These are phyloP conservation scores for Drosophila niveifrons DNA, from an alignment of 2,888 invertebrate genomes.

Conservation along the genomic window DNA sequence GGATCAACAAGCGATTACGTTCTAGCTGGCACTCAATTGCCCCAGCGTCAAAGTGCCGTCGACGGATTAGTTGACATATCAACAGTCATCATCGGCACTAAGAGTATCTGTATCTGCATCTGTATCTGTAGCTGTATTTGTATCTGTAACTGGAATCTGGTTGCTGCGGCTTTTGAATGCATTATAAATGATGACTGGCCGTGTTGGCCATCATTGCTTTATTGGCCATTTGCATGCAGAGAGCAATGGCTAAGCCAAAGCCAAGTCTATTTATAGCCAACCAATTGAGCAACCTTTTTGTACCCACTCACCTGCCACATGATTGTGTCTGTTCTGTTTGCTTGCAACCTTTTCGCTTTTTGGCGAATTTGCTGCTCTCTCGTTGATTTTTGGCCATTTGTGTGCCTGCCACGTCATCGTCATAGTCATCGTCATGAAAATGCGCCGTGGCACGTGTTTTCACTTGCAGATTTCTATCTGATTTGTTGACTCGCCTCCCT, in stretches of 20 bases:
- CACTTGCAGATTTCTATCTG: slow-evolving; percentile 57
- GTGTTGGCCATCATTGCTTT: slow-evolving; percentile 33
- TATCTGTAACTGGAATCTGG: slow-evolving; percentile 10
- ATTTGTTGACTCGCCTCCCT: slow-evolving; percentile 40
- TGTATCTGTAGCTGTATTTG: slow-evolving; percentile 20
- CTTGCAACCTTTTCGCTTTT: slow-evolving; percentile 21
- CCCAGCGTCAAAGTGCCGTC: slow-evolving; percentile 49
- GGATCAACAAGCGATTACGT: slow-evolving; percentile 81
- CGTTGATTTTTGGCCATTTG: slow-evolving; percentile 51
- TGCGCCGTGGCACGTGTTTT: slow-evolving; percentile 40
- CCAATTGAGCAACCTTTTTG: slow-evolving; percentile 20
- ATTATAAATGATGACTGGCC: slow-evolving; percentile 64
- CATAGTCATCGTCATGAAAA: slow-evolving; percentile 10
- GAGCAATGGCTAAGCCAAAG: slow-evolving; percentile 19
- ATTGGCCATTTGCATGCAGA: slow-evolving; percentile 67
- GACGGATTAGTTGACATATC: slow-evolving; percentile 63
- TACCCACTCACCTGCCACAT: slow-evolving; percentile 4
- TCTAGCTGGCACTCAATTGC: slow-evolving; percentile 62
- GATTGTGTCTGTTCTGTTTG: slow-evolving; percentile 10
- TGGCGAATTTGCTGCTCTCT: slow-evolving; percentile 10
- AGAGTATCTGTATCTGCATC: slow-evolving; percentile 20
- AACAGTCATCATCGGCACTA: slow-evolving; percentile 15
- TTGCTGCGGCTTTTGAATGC: slow-evolving; percentile 61
- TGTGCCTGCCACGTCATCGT: slow-evolving; percentile 71
- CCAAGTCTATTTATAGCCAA: slow-evolving; percentile 53